phyloP scores from a whole-genome alignment of 2,888 invertebrate species.

The Furcula furcula region DNA sequence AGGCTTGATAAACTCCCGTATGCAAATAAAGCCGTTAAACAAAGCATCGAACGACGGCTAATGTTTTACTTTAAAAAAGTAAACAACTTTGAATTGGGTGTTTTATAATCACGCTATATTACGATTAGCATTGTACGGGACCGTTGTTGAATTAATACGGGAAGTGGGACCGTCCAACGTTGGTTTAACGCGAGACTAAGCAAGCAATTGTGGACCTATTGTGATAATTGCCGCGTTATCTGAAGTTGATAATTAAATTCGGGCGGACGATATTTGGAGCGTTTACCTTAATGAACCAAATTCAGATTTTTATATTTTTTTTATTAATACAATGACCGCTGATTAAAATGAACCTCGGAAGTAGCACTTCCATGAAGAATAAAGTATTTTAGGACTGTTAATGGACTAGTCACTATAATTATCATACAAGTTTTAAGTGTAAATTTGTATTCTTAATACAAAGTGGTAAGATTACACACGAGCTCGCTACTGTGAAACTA shows the following conservation, averaged over 20 bases:
- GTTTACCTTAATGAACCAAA: too few species aligned
- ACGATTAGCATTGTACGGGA: constrained; percentile 52
- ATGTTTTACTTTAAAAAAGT: constrained; percentile 40
- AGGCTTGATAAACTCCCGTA: constrained; percentile 28
- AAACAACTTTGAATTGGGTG: constrained; percentile 42
- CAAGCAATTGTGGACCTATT: constrained; percentile 14
- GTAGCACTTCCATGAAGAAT: too few species aligned
- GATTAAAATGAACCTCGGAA: too few species aligned
- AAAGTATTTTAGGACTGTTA: too few species aligned
- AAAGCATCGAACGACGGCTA: constrained; percentile 30
- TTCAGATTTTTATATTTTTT: too few species aligned
- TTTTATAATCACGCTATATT: constrained; percentile 66
- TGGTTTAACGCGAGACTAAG: constrained; percentile 16
- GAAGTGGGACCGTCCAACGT: constrained; percentile 39
- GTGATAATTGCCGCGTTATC: constrained; percentile 24
- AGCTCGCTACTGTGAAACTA: too few species aligned
- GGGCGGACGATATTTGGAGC: constrained; percentile 15
- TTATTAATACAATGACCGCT: too few species aligned
- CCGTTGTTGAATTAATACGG: constrained; percentile 56
- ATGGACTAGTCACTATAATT: too few species aligned
- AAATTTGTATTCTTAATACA: too few species aligned
- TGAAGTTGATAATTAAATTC: constrained; percentile 29
- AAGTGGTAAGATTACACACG: too few species aligned
- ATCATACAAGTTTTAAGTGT: too few species aligned
- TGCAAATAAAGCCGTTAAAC: constrained; percentile 36